phyloP scores from a whole-genome alignment of 2,113 vertebrate genomes.

The Pelusios castaneus region DNA sequence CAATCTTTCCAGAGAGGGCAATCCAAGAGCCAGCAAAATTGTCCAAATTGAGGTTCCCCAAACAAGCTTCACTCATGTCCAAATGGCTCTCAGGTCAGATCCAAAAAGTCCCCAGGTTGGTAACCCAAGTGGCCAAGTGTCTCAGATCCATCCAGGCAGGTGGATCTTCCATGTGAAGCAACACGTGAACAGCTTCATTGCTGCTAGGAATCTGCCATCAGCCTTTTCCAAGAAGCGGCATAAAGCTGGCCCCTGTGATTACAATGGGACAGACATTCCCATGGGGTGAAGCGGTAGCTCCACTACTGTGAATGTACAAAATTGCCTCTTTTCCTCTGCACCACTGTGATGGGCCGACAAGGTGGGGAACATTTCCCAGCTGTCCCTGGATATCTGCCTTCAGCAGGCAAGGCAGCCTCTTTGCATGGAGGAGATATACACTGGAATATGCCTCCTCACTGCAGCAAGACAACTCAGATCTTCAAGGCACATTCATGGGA shows the following conservation, averaged over 20 bases:
- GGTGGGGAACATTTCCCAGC: background rate
- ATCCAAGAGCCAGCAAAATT: background rate
- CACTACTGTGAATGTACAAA: background rate
- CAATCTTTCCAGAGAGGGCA: background rate
- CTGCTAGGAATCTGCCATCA: rapidly evolving
- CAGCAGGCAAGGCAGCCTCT: rapidly evolving
- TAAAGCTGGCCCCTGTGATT: background rate
- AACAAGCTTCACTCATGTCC: rapidly evolving
- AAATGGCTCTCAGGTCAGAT: background rate
- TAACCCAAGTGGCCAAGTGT: background rate
- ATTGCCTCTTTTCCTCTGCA: rapidly evolving
- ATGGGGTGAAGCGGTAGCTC: background rate
- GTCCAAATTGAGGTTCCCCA: background rate
- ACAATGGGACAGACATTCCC: background rate
- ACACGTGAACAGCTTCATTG: background rate
- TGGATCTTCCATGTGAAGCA: background rate
- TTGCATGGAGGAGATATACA: background rate
- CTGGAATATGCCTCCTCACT: background rate
- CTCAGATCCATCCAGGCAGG: background rate
- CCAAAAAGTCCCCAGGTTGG: background rate
- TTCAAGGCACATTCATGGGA: background rate
- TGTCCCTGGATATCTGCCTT: rapidly evolving
- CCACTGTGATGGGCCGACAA: rapidly evolving
- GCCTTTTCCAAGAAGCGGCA: rapidly evolving
- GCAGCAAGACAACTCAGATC: background rate